Evolutionary conservation across 2,888 invertebrate species (phyloP).

Genomic region (Cotesia congregata): DNA sequence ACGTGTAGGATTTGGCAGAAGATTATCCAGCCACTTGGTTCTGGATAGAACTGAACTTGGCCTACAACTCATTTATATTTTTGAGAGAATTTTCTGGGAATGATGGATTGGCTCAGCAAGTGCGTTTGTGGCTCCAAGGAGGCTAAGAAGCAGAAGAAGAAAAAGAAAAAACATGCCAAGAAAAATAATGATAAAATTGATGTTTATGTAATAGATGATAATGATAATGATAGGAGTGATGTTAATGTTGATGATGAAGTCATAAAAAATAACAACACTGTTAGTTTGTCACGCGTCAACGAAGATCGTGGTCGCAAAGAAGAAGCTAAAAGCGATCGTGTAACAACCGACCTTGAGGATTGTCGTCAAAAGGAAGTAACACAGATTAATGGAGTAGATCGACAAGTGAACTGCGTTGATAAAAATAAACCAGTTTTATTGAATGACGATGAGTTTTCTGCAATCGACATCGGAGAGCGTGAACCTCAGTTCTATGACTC

Average conservation of each 20-base stretch:
- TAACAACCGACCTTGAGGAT: background rate
- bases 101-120: slow-evolving; percentile 51
- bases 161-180: slow-evolving; percentile 29
- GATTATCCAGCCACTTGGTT: slow-evolving; percentile 8
- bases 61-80: slow-evolving; percentile 7
- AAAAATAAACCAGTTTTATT: slow-evolving; percentile 15
- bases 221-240: slow-evolving; percentile 6
- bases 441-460: background rate
- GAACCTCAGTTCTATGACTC: slow-evolving; percentile 38
- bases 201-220: background rate
- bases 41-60: slow-evolving; percentile 13
- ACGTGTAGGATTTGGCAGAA: background rate
- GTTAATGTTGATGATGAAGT: slow-evolving; percentile 14
- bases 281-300: background rate
- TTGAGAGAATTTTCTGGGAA: background rate
- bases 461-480: background rate
- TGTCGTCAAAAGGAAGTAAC: slow-evolving; percentile 14
- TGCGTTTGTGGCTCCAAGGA: slow-evolving; percentile 50
- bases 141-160: slow-evolving; percentile 24
- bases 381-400: slow-evolving; percentile 25
- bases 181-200: slow-evolving; percentile 29
- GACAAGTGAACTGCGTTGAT: slow-evolving; percentile 9
- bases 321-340: background rate
- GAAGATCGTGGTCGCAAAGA: background rate
- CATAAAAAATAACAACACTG: slow-evolving; percentile 1